Conservation (phyloP, 2,113 vertebrate species). For the Oryzias woworae region DNA sequence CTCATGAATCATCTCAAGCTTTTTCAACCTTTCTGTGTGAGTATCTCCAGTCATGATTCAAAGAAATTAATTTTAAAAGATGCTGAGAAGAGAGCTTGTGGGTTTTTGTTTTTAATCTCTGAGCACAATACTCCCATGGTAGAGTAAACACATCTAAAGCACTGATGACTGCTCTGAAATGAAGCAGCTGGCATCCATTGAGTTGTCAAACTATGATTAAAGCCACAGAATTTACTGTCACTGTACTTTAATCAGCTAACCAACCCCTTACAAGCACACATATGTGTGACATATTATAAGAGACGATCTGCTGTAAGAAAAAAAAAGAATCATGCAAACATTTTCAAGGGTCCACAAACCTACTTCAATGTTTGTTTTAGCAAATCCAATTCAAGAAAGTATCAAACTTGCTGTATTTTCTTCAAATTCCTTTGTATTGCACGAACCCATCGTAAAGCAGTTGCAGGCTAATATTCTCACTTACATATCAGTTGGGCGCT, state of each 20-base stretch:
- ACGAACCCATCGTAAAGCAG: slow-evolving; percentile 5
- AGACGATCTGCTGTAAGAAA: slow-evolving; percentile 12
- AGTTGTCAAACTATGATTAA: slow-evolving; percentile 52
- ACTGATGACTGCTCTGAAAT: slow-evolving; percentile 23
- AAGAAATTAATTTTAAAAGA: slow-evolving; percentile 30
- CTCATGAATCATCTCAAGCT: slow-evolving; percentile 16
- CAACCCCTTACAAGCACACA: slow-evolving; percentile 42
- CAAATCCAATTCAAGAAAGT: not conserved
- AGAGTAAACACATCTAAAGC: slow-evolving; percentile 36
- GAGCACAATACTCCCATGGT: slow-evolving; percentile 22
- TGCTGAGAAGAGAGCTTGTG: slow-evolving; percentile 19
- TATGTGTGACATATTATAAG: slow-evolving; percentile 11
- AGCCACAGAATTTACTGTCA: slow-evolving; percentile 36
- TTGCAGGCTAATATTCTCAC: slow-evolving; percentile 46
- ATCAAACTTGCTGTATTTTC: not conserved
- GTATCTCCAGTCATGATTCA: slow-evolving; percentile 20
- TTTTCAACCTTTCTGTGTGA: slow-evolving; percentile 9
- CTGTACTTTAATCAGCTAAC: slow-evolving; percentile 53
- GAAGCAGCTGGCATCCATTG: slow-evolving; percentile 50
- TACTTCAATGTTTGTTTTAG: not conserved
- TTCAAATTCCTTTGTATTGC: slow-evolving; percentile 8
- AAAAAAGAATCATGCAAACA: not conserved
- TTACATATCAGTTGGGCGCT: slow-evolving; percentile 44
- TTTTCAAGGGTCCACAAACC: slow-evolving; percentile 1
- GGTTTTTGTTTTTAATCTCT: slow-evolving; percentile 23